Conservation (phyloP, 2,113 vertebrate species). For the Rhinoptilus africanus region DNA sequence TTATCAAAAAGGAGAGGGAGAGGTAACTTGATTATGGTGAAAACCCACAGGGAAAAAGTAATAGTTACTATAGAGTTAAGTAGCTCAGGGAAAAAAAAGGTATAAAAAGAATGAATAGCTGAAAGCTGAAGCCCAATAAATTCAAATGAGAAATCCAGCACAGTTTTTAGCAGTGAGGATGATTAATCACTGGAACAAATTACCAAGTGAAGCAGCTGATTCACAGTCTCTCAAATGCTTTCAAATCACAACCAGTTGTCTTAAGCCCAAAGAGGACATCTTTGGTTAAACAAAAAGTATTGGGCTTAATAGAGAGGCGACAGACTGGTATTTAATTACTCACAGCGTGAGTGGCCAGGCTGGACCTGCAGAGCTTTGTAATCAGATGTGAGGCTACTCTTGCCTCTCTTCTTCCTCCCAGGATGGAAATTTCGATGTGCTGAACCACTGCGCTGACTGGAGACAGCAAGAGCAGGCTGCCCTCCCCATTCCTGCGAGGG, state of each 20-base stretch:
- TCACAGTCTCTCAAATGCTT: not conserved
- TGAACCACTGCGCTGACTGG: not conserved
- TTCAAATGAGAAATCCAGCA: not conserved
- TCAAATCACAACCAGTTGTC: not conserved
- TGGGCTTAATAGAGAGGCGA: not conserved
- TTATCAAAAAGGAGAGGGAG: not conserved
- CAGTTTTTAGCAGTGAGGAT: not conserved
- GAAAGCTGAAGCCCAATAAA: not conserved
- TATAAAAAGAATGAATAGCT: slow-evolving; percentile 5
- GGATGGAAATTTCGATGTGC: rapidly evolving
- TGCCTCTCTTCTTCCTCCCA: not conserved
- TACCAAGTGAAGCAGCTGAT: not conserved
- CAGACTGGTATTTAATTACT: not conserved
- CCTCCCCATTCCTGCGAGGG: rapidly evolving
- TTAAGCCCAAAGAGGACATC: not conserved
- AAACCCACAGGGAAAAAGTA: not conserved
- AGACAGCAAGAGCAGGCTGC: rapidly evolving
- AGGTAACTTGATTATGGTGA: not conserved
- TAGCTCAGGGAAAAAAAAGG: not conserved
- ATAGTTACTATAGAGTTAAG: not conserved
- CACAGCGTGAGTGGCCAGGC: not conserved
- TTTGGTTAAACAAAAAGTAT: not conserved
- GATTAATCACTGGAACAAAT: slow-evolving; percentile 9
- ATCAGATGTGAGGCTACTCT: not conserved
- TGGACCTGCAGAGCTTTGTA: not conserved